These are phyloP conservation scores for Caenorhabditis virilis DNA, from an alignment of 2,888 invertebrate genomes.

Conservation along the genomic window DNA sequence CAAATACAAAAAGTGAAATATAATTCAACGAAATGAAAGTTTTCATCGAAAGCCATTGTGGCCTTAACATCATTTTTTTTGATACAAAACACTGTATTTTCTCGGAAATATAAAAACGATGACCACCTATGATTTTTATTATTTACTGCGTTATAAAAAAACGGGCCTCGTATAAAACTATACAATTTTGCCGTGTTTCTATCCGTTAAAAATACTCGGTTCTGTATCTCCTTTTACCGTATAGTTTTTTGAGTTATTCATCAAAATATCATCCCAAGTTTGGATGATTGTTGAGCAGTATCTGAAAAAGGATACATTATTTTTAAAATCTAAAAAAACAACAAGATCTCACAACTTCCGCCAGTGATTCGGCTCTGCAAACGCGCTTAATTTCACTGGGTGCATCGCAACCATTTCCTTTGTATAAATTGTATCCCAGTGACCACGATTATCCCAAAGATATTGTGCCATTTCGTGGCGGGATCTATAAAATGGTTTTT, in stretches of 20 bases:
- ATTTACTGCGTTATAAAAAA: no score
- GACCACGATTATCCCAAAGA: constrained; percentile 7
- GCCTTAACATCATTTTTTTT: no score
- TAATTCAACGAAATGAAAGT: no score
- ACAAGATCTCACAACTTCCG: neutral
- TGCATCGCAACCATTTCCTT: constrained; percentile 8
- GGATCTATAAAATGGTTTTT: constrained; percentile 6
- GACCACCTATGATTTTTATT: no score
- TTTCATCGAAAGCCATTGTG: no score
- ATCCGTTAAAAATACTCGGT: constrained; percentile 9
- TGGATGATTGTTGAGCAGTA: constrained; percentile 8
- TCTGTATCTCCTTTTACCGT: constrained; percentile 9
- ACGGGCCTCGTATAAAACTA: no score
- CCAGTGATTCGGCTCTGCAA: neutral
- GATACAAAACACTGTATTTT: no score
- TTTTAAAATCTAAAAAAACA: no score
- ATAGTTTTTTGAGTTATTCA: constrained; percentile 5
- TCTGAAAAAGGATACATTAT: constrained; percentile 1
- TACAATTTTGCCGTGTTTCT: no score
- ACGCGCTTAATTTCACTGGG: constrained; percentile 15
- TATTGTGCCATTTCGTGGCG: neutral
- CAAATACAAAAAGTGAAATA: no score
- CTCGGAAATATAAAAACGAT: no score
- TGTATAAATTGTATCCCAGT: constrained; percentile 2
- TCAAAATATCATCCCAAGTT: constrained; percentile 3